phyloP scores from a whole-genome alignment of 2,888 invertebrate genomes.

The Seira musarum region DNA sequence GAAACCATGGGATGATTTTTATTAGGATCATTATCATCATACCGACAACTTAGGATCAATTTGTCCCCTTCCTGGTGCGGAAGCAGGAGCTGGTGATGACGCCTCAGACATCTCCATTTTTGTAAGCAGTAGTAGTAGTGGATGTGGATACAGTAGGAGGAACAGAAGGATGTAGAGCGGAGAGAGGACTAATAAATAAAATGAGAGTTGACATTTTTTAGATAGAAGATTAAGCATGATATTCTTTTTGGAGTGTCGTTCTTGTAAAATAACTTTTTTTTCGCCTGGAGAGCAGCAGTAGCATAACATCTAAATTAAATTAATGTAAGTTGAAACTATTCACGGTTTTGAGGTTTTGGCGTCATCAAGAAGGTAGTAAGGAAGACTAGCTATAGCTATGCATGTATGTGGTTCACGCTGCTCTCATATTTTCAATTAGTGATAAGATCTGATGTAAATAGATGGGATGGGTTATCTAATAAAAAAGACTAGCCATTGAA shows the following conservation, averaged over 20 bases:
- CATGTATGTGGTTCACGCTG: too few species aligned
- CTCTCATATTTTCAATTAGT: too few species aligned
- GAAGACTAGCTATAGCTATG: too few species aligned
- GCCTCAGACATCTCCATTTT: neutral
- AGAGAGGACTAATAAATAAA: slow-evolving; percentile 36
- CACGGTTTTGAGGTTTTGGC: neutral
- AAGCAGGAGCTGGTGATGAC: slow-evolving; percentile 16
- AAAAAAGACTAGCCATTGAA: too few species aligned
- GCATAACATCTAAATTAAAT: neutral
- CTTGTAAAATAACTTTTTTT: neutral
- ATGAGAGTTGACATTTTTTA: slow-evolving; percentile 31
- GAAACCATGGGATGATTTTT: neutral
- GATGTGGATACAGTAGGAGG: slow-evolving; percentile 1
- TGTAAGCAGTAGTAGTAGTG: neutral
- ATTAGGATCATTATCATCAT: slow-evolving; percentile 3
- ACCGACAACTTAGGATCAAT: slow-evolving; percentile 5
- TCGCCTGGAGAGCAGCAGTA: neutral
- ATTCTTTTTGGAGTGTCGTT: neutral
- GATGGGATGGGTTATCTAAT: too few species aligned
- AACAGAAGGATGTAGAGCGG: slow-evolving; percentile 12
- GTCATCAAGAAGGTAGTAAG: neutral
- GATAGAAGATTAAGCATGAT: slow-evolving; percentile 19
- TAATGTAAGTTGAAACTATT: neutral
- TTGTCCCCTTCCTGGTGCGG: neutral
- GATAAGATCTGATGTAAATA: too few species aligned